Evolutionary conservation across 2,113 vertebrate genomes (phyloP).

Genomic region (Nettapus auritus): DNA sequence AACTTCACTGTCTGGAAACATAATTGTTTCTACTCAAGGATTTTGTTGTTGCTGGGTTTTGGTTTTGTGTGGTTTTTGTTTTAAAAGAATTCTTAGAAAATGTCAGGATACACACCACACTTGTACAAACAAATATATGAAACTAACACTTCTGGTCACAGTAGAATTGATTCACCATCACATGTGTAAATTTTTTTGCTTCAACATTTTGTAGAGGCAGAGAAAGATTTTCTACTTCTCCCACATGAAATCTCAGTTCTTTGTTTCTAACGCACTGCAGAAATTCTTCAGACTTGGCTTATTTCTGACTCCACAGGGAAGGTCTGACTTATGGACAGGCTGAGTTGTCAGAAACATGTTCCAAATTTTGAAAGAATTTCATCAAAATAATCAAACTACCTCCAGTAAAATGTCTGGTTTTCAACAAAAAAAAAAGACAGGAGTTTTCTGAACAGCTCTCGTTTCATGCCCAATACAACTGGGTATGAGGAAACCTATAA

Average conservation of each 20-base stretch:
- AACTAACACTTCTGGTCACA: neutral
- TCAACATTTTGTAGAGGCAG: neutral
- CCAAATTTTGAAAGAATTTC: neutral
- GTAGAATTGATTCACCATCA: neutral
- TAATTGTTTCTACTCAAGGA: fast-evolving
- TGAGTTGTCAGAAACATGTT: neutral
- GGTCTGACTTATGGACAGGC: fast-evolving
- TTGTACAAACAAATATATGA: neutral
- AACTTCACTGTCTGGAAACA: neutral
- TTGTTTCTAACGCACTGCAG: neutral
- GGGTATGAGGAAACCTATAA: neutral
- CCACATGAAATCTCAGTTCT: neutral
- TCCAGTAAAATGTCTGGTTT: neutral
- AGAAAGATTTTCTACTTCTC: neutral
- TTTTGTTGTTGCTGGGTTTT: neutral
- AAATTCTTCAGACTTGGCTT: neutral
- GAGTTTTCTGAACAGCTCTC: neutral
- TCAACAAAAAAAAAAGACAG: neutral
- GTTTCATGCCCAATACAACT: neutral
- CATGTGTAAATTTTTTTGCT: neutral
- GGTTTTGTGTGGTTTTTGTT: too few species aligned
- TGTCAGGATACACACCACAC: neutral
- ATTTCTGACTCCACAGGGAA: neutral
- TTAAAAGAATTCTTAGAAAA: neutral
- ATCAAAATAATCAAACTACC: neutral